Evolutionary conservation across 2,797 vertebrate species (phyloP), one percentile per base, ranked within the genome.

Genomic region (Triplophysa yarkandensis): DNA sequence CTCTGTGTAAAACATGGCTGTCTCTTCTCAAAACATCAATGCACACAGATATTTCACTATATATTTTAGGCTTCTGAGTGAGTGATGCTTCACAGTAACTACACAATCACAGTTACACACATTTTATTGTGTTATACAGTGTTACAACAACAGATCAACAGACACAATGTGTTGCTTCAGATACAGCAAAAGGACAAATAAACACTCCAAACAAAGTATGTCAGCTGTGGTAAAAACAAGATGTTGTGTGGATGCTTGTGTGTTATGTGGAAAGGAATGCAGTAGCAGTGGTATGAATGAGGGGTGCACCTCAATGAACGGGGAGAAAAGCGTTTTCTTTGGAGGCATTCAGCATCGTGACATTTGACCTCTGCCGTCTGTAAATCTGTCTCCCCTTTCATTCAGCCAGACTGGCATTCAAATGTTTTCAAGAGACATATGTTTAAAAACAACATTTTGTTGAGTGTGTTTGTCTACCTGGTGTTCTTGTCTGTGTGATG

Each of bases 311-410:
- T 89, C 86, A 85, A 82, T 85, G 88, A 44, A 65, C 68, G 68
- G 54, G 72, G 81, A 90, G 86, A 91, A 91, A 89, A 85, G 84
- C 87, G 70, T 84, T 84, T 86, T 91, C 84, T 85, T 89, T 89
- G 88, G 90, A 90, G 91, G 87, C 91, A 90, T 90, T 88, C 85
- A 88, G 86, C 86, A 82, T 50, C 77, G 86, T 74, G 89, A 89
- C 91, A 90, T 63, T 68, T 85, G 88, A 90, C 90, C 89, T 85
- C 30, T 77, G 80, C 82, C 85, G 89, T 87, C 90, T 91, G 87
- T 92, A 92, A 93, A 92, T 91, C 89, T 89, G 87, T 85, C 86
- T 84, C 67, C 83, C 86, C 52, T 39, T 87, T 89, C 88, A 88
- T 86, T 86, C 82, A 85, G 57, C 73, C 43, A n/a, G 62, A 65